Evolutionary conservation across 2,113 vertebrate species (phyloP).

Genomic region (Atherinomorus stipes): DNA sequence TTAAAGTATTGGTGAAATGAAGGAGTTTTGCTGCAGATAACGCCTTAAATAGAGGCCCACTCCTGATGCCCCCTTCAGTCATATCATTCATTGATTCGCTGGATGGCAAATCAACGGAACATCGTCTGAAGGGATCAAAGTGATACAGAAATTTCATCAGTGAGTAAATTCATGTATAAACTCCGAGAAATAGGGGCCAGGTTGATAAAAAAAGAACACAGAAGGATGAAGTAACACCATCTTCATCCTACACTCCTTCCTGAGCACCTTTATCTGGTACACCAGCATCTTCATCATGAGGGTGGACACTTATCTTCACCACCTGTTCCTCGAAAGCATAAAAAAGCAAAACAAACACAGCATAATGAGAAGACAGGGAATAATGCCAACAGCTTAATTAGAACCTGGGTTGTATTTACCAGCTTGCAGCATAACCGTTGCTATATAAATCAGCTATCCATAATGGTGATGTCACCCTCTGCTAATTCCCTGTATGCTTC

Average conservation of each 20-base stretch:
- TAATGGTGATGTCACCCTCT: conserved; percentile 63
- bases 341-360: background rate
- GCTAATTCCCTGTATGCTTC: conserved; percentile 66
- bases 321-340: background rate
- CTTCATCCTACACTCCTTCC: background rate
- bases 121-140: too few relatives aligned
- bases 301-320: background rate
- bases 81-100: too few relatives aligned
- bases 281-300: background rate
- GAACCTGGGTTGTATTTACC: conserved; percentile 29
- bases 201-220: too few relatives aligned
- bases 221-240: background rate
- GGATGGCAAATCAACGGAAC: too few relatives aligned
- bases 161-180: too few relatives aligned
- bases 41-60: too few relatives aligned
- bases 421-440: conserved; percentile 16
- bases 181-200: too few relatives aligned
- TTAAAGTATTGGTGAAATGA: too few relatives aligned
- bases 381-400: conserved; percentile 22
- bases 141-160: too few relatives aligned
- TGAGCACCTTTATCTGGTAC: background rate
- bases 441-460: conserved; percentile 42
- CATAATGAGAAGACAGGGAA: conserved; percentile 6
- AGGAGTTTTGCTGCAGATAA: too few relatives aligned
- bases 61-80: too few relatives aligned